Conservation (phyloP, 2,797 vertebrate species). For the Acanthurus lineatus region DNA sequence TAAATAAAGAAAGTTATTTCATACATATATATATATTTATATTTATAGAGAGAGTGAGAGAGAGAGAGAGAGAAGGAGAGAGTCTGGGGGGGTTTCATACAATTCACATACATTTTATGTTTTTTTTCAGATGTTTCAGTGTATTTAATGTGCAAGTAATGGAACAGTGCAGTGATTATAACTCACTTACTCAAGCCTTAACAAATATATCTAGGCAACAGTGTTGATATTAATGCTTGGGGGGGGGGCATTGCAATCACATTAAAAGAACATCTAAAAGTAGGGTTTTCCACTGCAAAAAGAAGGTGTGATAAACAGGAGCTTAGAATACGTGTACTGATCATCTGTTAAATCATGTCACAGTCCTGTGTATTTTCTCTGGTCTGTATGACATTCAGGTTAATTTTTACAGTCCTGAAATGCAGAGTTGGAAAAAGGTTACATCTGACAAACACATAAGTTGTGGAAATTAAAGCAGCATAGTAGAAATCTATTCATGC, state of each 20-base stretch:
- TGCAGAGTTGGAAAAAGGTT: conserved; percentile 75
- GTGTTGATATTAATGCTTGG: neutral
- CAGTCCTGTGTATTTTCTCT: conserved; percentile 23
- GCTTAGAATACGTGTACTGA: conserved; percentile 1
- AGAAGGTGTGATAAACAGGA: conserved; percentile 23
- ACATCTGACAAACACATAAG: conserved; percentile 74
- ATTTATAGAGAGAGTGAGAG: too few relatives aligned
- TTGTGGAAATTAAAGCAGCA: conserved; percentile 81
- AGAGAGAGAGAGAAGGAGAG: too few relatives aligned
- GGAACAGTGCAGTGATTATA: neutral
- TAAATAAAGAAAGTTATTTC: too few relatives aligned
- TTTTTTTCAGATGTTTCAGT: neutral
- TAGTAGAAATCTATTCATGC: conserved; percentile 80
- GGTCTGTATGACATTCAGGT: conserved; percentile 59
- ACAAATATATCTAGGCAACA: neutral
- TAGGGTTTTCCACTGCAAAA: neutral
- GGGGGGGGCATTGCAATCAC: neutral
- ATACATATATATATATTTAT: too few relatives aligned
- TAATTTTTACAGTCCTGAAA: conserved; percentile 77
- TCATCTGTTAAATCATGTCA: conserved; percentile 40
- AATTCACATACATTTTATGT: too few relatives aligned
- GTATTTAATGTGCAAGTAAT: neutral
- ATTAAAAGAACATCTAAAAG: neutral
- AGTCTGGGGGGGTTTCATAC: too few relatives aligned
- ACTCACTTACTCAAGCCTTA: neutral